phyloP scores from a whole-genome alignment of 2,888 invertebrate genomes.

The Sinhomidia bicolor region DNA sequence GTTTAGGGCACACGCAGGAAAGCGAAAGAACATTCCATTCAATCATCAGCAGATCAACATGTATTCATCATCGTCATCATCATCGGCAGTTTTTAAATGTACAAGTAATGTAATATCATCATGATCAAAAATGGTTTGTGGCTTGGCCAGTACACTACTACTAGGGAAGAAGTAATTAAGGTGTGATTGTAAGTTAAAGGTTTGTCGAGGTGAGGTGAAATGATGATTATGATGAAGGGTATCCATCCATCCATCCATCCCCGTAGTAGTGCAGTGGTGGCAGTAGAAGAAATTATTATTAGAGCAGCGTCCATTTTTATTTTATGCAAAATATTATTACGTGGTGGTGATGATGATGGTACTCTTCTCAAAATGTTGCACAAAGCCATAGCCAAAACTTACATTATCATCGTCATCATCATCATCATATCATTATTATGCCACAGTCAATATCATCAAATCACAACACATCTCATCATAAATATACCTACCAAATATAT shows the following conservation, averaged over 20 bases:
- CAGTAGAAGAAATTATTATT: slow-evolving; percentile 44
- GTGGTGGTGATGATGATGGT: no score
- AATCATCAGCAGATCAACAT: slow-evolving; percentile 46
- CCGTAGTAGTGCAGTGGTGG: no score
- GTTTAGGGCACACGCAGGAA: background rate
- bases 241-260: slow-evolving; percentile 1
- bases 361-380: background rate
- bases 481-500: background rate
- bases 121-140: slow-evolving; percentile 12
- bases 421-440: background rate
- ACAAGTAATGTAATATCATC: slow-evolving; percentile 41
- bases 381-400: background rate
- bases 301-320: slow-evolving; percentile 27
- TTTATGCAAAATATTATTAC: slow-evolving; percentile 3
- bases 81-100: slow-evolving; percentile 48
- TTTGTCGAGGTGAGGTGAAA: slow-evolving; percentile 71
- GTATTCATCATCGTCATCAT: slow-evolving; percentile 2
- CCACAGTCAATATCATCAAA: slow-evolving; percentile 7
- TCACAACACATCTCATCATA: slow-evolving; percentile 8
- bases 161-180: slow-evolving; percentile 69
- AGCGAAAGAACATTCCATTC: slow-evolving; percentile 37
- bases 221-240: slow-evolving; percentile 60
- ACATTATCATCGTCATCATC: background rate
- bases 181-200: slow-evolving; percentile 71
- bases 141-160: background rate